Conservation (phyloP, 2,888 invertebrate genomes). For the Agelastica alni region DNA sequence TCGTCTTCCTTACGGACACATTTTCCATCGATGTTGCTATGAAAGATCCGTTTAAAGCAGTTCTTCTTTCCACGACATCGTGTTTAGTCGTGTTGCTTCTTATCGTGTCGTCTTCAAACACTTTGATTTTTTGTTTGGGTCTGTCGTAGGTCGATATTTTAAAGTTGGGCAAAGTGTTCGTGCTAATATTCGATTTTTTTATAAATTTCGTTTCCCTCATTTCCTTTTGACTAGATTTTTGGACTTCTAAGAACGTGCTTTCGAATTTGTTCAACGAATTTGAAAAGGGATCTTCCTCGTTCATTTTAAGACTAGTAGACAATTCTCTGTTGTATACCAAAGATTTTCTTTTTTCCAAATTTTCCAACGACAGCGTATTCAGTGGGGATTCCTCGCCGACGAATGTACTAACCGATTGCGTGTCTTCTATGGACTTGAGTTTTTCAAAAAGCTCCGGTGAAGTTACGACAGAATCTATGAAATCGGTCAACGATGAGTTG, state of each 20-base stretch:
- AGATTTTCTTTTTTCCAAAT: slow-evolving; percentile 54
- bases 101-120: slow-evolving; percentile 57
- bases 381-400: slow-evolving; percentile 48
- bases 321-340: slow-evolving; percentile 56
- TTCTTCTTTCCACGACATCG: slow-evolving; percentile 20
- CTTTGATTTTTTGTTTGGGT: slow-evolving; percentile 54
- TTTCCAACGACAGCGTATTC: slow-evolving; percentile 53
- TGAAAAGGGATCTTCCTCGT: slow-evolving; percentile 41
- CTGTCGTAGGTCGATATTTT: slow-evolving; percentile 56
- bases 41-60: slow-evolving; percentile 23
- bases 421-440: slow-evolving; percentile 47
- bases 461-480: slow-evolving; percentile 54
- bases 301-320: slow-evolving; percentile 54
- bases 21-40: slow-evolving; percentile 47
- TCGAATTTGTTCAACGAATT: slow-evolving; percentile 40
- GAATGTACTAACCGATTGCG: slow-evolving; percentile 44
- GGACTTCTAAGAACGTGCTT: slow-evolving; percentile 39
- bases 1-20: slow-evolving; percentile 39
- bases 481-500: slow-evolving; percentile 43
- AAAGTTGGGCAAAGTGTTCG: slow-evolving; percentile 53
- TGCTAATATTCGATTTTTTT: slow-evolving; percentile 21
- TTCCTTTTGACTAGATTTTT: slow-evolving; percentile 36
- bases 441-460: slow-evolving; percentile 55
- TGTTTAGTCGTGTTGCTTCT: slow-evolving; percentile 48
- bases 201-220: slow-evolving; percentile 18